These are phyloP conservation scores for Xenopus petersii DNA, from an alignment of 2,797 vertebrate species.

Conservation along the genomic window DNA sequence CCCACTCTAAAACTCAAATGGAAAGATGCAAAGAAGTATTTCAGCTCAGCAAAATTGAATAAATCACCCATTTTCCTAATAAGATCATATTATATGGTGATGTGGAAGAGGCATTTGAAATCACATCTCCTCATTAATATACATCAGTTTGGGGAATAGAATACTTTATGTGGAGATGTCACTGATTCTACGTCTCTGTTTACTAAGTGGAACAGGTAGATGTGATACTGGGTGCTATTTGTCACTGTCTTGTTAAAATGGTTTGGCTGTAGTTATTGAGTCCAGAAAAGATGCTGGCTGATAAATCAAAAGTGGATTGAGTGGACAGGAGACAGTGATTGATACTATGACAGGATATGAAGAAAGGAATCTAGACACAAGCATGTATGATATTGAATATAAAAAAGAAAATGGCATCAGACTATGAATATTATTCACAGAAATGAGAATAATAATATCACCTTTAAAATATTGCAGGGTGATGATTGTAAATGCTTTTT, in stretches of 20 bases:
- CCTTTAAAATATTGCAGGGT: constrained; percentile 82
- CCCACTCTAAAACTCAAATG: constrained; percentile 72
- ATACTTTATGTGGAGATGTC: constrained; percentile 76
- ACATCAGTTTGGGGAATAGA: constrained; percentile 80
- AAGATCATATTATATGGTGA: constrained; percentile 84
- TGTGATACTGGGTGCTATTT: constrained; percentile 83
- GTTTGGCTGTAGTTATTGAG: constrained; percentile 91
- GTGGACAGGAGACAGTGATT: constrained; percentile 98
- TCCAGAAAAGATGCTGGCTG: constrained; percentile 79
- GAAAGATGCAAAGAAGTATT: constrained; percentile 75
- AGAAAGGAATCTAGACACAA: constrained; percentile 74
- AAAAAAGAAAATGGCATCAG: constrained; percentile 78
- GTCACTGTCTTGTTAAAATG: constrained; percentile 91
- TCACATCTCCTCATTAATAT: constrained; percentile 82
- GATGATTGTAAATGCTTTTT: constrained; percentile 84
- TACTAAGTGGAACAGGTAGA: constrained; percentile 86
- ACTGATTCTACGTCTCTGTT: constrained; percentile 76
- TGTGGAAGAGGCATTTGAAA: constrained; percentile 78
- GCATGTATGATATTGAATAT: constrained; percentile 80
- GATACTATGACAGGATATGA: constrained; percentile 97
- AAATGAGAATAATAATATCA: constrained; percentile 84
- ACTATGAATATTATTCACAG: constrained; percentile 93
- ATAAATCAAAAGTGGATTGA: constrained; percentile 99
- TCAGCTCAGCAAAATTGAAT: constrained; percentile 78
- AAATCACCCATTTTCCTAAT: constrained; percentile 85